Evolutionary conservation across 2,113 vertebrate species (phyloP), one percentile per base, ranked within the genome.

Genomic region (Gasterosteus aculeatus): DNA sequence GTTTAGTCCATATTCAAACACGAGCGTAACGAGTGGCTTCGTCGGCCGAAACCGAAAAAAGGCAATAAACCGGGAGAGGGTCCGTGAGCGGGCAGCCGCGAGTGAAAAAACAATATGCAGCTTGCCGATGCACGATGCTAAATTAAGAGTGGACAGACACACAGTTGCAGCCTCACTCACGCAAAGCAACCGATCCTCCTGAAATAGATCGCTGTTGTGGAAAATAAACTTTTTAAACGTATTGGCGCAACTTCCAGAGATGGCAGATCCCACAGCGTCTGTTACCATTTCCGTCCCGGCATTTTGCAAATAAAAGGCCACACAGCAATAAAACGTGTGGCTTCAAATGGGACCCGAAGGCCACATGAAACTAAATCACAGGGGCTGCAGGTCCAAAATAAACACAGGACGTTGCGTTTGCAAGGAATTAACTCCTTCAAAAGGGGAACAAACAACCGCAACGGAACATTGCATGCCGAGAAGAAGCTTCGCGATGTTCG

Each of bases 261-360:
- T 47, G 60, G 57, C 9, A 72, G 54, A 86, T 56, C 49, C n/a
- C 49, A 38, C 46, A 75, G 18, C 1, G 18, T 31, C 6, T 19
- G 9, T 15, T n/a, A 10, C 19, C 4, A 22, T 54, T 3, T 22
- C 16, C 22, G 19, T 44, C 14, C 51, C 35, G 35, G 54, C 46
- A 15, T 1, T 35, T 35, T 31, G 69, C 39, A 49, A 69, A 58
- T 22, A 58, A 71, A 80, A 57, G 60, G 66, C 60, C 75, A 78
- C 26, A 77, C 61, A 78, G 39, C 51, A 57, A 53, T 64, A 41
- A n/a, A 60, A 58, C 72, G 68, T 53, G 63, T 77, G 70, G 42
- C 33, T 54, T 0, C 59, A 3, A 65, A 41, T 63, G 76, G 41
- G 80, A 76, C 76, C 69, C 62, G 83, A 92, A 75, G 82, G 74